These are phyloP conservation scores for Siphonodentalium dalli DNA, from an alignment of 2,888 invertebrate species.

Conservation along the genomic window DNA sequence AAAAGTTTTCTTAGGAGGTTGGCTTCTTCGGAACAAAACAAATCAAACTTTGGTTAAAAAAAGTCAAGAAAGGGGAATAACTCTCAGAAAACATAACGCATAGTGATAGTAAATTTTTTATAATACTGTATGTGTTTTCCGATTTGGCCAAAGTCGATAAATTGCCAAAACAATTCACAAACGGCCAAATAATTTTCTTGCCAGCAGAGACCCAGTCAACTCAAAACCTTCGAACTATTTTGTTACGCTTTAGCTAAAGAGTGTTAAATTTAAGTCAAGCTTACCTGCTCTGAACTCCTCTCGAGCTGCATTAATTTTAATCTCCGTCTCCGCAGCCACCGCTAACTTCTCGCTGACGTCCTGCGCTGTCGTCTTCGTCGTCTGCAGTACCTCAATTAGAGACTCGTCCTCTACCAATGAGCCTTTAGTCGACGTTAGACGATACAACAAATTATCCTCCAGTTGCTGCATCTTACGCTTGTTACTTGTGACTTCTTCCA, in stretches of 20 bases:
- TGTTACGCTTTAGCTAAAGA: background rate
- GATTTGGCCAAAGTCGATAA: too few relatives aligned
- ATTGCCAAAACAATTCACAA: too few relatives aligned
- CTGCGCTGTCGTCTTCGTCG: slow-evolving; percentile 72
- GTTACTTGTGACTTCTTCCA: slow-evolving; percentile 96
- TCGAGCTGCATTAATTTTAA: slow-evolving; percentile 89
- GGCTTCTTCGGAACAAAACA: too few relatives aligned
- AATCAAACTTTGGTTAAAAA: too few relatives aligned
- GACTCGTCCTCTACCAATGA: slow-evolving; percentile 96
- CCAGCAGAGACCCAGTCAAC: too few relatives aligned
- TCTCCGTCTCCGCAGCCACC: slow-evolving; percentile 91
- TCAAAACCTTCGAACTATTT: background rate
- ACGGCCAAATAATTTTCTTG: too few relatives aligned
- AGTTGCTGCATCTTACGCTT: slow-evolving; percentile 95
- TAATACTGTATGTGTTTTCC: too few relatives aligned
- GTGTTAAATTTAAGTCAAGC: slow-evolving; percentile 4
- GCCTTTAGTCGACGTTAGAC: slow-evolving; percentile 91
- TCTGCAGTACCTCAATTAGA: slow-evolving; percentile 72
- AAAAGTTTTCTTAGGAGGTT: too few relatives aligned
- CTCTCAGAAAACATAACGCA: too few relatives aligned
- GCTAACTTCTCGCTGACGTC: slow-evolving; percentile 93
- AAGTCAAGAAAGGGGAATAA: too few relatives aligned
- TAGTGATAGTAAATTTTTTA: too few relatives aligned
- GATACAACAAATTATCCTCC: slow-evolving; percentile 87
- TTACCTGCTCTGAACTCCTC: slow-evolving; percentile 86